A percentile compares a stretch with the other conserved stretches of the same genome.
Conservation (phyloP, 2,113 vertebrate genomes). For the Amia ocellicauda region DNA sequence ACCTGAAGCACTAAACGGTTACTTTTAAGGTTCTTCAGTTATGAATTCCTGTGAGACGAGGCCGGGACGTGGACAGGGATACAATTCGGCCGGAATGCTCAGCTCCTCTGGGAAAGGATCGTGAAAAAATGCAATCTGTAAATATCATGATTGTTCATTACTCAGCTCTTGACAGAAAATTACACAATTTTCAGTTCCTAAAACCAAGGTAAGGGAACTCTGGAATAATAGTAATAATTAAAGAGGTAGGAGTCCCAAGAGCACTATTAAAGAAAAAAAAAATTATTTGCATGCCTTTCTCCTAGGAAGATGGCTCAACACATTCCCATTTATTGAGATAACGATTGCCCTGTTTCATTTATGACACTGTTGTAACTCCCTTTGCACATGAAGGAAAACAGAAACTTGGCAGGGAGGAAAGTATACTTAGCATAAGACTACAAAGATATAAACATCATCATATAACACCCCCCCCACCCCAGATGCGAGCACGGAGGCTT, state of each 20-base stretch:
- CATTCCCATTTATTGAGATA: slow-evolving; percentile 3
- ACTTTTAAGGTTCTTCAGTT: too few relatives aligned
- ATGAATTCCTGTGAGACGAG: too few relatives aligned
- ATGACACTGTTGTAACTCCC: slow-evolving; percentile 2
- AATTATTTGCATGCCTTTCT: too few relatives aligned
- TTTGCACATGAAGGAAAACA: slow-evolving; percentile 14
- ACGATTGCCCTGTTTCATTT: slow-evolving; percentile 4
- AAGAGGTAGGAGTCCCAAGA: not conserved
- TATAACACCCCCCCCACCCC: not conserved
- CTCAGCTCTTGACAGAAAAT: slow-evolving; percentile 21
- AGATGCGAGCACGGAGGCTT: not conserved
- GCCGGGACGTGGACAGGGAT: not conserved
- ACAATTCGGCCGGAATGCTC: not conserved
- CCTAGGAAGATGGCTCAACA: not conserved
- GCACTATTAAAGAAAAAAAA: not conserved
- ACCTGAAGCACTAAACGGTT: too few relatives aligned
- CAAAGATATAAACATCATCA: slow-evolving; percentile 2
- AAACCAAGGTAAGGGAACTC: not conserved
- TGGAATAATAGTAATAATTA: too few relatives aligned
- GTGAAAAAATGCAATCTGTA: not conserved
- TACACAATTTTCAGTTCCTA: too few relatives aligned
- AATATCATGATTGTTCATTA: not conserved
- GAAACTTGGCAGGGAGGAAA: slow-evolving; percentile 11
- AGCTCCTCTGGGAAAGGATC: not conserved
- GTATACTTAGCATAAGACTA: slow-evolving; percentile 3